Conservation (phyloP, 2,797 vertebrate genomes). For the Micrastur ruficollis region DNA sequence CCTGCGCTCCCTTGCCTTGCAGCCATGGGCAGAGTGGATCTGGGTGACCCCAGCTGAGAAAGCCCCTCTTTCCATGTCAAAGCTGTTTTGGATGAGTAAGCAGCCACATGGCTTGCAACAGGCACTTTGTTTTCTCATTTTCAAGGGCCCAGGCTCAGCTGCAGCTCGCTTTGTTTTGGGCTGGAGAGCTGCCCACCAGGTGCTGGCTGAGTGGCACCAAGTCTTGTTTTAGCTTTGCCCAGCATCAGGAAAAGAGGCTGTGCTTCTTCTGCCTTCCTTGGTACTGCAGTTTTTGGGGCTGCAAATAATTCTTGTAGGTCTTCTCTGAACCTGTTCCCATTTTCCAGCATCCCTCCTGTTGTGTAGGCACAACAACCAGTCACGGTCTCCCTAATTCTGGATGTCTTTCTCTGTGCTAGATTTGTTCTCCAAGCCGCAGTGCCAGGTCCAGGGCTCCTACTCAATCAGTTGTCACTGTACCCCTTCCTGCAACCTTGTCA, state of each 20-base stretch:
- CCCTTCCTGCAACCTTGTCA: neutral
- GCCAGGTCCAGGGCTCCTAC: neutral
- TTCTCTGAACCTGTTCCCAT: neutral
- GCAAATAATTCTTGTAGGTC: neutral
- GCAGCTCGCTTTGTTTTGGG: neutral
- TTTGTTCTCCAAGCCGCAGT: neutral
- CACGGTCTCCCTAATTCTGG: neutral
- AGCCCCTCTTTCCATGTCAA: neutral
- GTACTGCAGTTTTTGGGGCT: neutral
- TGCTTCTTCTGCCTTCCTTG: neutral
- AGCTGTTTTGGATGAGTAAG: neutral
- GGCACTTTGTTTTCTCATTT: neutral
- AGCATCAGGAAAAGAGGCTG: neutral
- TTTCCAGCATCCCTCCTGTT: neutral
- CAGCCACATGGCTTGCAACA: fast-evolving
- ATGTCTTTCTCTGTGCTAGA: neutral
- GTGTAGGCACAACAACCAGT: neutral
- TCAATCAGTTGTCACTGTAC: neutral
- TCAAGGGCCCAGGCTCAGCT: neutral
- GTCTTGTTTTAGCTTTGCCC: neutral
- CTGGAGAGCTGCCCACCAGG: neutral
- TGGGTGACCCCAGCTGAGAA: neutral
- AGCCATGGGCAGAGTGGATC: neutral
- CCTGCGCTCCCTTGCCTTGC: too few species aligned
- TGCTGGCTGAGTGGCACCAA: neutral